Conservation (phyloP, 2,888 invertebrate species). For the Elysia crispata region DNA sequence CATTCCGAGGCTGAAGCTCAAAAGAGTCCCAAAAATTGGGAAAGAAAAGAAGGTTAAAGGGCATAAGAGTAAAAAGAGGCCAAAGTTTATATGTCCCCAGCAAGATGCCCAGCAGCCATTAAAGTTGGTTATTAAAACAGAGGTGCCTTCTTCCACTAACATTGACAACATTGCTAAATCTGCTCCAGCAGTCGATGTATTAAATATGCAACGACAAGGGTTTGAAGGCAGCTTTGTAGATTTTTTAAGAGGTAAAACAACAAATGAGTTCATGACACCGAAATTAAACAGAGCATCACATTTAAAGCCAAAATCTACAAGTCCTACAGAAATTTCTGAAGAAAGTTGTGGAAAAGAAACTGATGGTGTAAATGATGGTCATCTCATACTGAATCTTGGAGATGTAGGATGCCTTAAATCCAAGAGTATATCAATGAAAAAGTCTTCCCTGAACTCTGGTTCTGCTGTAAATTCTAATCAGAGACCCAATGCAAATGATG, state of each 20-base stretch:
- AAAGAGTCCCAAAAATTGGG: slow-evolving; percentile 39
- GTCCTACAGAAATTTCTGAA: too few species aligned
- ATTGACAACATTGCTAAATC: neutral
- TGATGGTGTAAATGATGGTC: too few species aligned
- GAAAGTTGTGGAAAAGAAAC: neutral
- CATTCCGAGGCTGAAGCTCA: slow-evolving; percentile 46
- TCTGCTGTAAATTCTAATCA: neutral
- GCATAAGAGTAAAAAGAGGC: neutral
- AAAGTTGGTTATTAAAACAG: slow-evolving; percentile 45
- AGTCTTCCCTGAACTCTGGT: too few species aligned
- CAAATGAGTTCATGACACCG: neutral
- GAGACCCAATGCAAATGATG: slow-evolving; percentile 40
- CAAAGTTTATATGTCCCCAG: neutral
- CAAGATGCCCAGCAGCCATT: slow-evolving; percentile 29
- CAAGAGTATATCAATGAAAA: too few species aligned
- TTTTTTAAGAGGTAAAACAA: slow-evolving; percentile 28
- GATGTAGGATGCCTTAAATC: too few species aligned
- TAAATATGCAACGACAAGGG: slow-evolving; percentile 19
- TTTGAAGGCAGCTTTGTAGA: slow-evolving; percentile 46
- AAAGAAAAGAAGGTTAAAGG: neutral
- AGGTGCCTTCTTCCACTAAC: neutral
- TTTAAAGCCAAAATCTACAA: too few species aligned
- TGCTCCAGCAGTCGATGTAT: neutral
- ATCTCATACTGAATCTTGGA: too few species aligned
- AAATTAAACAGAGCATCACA: too few species aligned